Evolutionary conservation across 2,797 vertebrate genomes (phyloP), one percentile per base, ranked within the genome.

Genomic region (Lepidocolaptes lacrymiger): DNA sequence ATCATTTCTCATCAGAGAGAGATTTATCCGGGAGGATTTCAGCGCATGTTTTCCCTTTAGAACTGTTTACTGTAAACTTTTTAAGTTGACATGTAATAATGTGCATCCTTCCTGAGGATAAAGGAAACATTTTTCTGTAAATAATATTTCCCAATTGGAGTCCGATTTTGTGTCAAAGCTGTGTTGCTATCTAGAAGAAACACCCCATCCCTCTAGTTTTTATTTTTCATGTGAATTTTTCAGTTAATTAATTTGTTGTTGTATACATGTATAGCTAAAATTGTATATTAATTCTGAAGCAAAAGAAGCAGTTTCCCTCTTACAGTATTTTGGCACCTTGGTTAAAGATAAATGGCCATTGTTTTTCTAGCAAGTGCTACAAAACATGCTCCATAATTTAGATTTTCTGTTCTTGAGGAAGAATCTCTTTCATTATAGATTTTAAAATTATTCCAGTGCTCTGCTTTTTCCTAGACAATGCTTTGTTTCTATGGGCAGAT

Each of bases 231-330:
- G 14, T 41, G 72, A 69, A 7, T 77, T 96, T 85, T 77, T 81
- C 66, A 52, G 94, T 94, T 85, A 56, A 49, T 91, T 85, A 15
- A 12, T 69, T 94, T 76, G 48, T 63, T 96, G 69, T 59, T 66
- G 14, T 74, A 32, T 74, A 72, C 46, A 61, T 61, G 12, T 87
- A 34, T 91, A 88, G 46, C 43, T 96, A 36, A 91, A 87, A 59
- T 80, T 51, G 18, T 34, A 3, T 69, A 62, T 51, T 87, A 78
- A 71, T 44, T 80, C 54, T 64, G 86, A 92, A 87, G 75, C 80
- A 93, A 95, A 91, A 41, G 44, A 89, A 91, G 30, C 12, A 30
- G 32, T 36, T 93, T 61, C 32, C 58, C 27, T 87, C 36, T 92
- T 93, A 51, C 3, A 6, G 14, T 62, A 16, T 73, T 84, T 52